These are phyloP conservation scores for Craniophora ligustri DNA, from an alignment of 2,888 invertebrate species.

Conservation along the genomic window DNA sequence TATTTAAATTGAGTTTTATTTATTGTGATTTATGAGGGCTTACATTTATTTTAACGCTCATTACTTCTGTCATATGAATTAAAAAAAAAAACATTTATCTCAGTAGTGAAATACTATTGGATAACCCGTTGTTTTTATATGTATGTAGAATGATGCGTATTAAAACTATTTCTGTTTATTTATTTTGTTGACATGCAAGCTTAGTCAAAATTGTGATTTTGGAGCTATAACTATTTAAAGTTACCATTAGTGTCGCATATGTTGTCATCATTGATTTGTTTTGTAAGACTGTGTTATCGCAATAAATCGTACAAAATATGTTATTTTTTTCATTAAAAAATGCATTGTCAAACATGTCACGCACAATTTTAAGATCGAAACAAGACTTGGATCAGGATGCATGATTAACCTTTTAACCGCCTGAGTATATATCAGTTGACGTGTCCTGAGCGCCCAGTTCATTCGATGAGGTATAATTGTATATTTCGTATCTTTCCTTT, in stretches of 20 bases:
- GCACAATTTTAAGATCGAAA: no score
- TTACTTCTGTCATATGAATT: constrained; percentile 25
- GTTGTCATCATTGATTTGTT: constrained; percentile 81
- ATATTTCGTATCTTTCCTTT: no score
- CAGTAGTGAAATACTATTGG: background rate
- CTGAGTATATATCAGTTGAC: no score
- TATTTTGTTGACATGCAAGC: constrained; percentile 61
- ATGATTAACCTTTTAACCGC: no score
- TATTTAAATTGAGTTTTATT: constrained; percentile 28
- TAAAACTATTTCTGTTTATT: constrained; percentile 42
- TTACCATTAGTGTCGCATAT: constrained; percentile 83
- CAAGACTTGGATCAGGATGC: no score
- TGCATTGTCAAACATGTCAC: no score
- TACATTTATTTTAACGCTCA: constrained; percentile 33
- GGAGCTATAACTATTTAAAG: constrained; percentile 76
- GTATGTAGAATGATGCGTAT: constrained; percentile 42
- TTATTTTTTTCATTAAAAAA: constrained; percentile 22
- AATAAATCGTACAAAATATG: constrained; percentile 83
- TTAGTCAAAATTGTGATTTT: constrained; percentile 80
- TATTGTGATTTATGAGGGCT: constrained; percentile 36
- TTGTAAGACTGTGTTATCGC: constrained; percentile 86
- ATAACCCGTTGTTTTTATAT: constrained; percentile 12
- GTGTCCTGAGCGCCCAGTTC: no score
- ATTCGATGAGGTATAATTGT: no score
- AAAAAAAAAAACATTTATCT: background rate